A percentile compares a stretch with the other conserved stretches of the same genome.
phyloP scores from a whole-genome alignment of 2,113 vertebrate genomes.

The Pogonocichla stellata region DNA sequence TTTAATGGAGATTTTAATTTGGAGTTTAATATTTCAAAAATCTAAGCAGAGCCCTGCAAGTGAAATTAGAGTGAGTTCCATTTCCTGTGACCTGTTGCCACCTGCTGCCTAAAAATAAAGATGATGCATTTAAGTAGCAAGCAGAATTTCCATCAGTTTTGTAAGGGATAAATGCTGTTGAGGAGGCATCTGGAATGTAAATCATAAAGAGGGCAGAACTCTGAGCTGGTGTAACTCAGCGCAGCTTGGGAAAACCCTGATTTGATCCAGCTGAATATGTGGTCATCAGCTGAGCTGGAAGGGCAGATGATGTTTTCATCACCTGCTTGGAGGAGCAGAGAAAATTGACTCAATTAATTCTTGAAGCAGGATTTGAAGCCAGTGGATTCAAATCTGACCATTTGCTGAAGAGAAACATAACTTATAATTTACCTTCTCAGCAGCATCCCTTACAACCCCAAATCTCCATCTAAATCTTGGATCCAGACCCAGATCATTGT shows the following conservation, averaged over 20 bases:
- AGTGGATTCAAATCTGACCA: neutral
- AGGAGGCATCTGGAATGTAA: neutral
- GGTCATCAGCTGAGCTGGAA: neutral
- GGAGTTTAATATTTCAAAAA: neutral
- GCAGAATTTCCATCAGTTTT: neutral
- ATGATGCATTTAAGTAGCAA: neutral
- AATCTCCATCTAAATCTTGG: neutral
- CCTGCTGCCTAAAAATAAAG: slow-evolving; percentile 6
- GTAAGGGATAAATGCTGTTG: neutral
- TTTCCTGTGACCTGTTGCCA: slow-evolving; percentile 23
- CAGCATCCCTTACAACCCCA: neutral
- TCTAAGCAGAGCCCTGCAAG: neutral
- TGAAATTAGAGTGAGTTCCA: neutral
- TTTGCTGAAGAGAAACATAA: neutral
- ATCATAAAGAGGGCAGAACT: neutral
- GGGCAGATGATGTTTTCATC: neutral
- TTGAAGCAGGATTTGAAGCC: neutral
- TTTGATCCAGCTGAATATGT: neutral
- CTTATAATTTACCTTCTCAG: neutral
- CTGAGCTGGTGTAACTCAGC: neutral
- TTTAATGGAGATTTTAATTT: neutral
- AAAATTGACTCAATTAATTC: neutral
- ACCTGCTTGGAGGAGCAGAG: neutral
- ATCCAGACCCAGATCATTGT: neutral
- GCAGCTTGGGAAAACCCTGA: neutral